A percentile compares a stretch with the other conserved stretches of the same genome.
Evolutionary conservation across 2,797 vertebrate genomes (phyloP).

Genomic region (Chaunax sp.): DNA sequence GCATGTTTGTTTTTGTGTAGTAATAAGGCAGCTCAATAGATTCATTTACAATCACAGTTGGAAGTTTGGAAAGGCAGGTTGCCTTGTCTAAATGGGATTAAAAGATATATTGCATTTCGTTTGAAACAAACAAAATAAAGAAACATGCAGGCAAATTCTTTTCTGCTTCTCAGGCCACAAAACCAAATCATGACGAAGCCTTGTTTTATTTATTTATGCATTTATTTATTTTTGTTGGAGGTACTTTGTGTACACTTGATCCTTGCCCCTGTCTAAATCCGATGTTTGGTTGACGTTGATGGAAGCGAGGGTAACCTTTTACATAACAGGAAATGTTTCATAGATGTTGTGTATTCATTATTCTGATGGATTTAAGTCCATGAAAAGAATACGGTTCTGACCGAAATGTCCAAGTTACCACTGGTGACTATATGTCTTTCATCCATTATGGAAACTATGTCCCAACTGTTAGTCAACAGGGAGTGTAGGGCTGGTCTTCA

Average conservation of each 20-base stretch:
- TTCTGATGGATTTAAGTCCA: background rate
- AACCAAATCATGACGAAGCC: no score
- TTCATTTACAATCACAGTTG: background rate
- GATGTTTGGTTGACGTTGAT: background rate
- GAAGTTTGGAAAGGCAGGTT: background rate
- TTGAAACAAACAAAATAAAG: background rate
- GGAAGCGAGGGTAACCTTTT: background rate
- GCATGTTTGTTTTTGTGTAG: background rate
- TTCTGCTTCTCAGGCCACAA: background rate
- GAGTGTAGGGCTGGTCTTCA: conserved; percentile 1
- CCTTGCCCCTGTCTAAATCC: background rate
- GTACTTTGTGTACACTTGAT: no score
- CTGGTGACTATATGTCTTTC: conserved; percentile 45
- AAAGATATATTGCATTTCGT: background rate
- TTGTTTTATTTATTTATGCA: no score
- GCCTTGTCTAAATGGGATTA: background rate
- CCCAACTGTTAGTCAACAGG: conserved; percentile 25
- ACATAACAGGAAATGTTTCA: background rate
- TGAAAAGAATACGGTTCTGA: background rate
- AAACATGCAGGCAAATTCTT: no score
- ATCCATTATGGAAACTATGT: conserved; percentile 49
- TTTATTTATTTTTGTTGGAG: no score
- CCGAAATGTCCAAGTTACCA: conserved; percentile 9
- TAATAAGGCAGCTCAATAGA: background rate
- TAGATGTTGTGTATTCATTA: background rate